Conservation (phyloP, 1,140 invertebrate species). For the Hirudo medicinalis region DNA sequence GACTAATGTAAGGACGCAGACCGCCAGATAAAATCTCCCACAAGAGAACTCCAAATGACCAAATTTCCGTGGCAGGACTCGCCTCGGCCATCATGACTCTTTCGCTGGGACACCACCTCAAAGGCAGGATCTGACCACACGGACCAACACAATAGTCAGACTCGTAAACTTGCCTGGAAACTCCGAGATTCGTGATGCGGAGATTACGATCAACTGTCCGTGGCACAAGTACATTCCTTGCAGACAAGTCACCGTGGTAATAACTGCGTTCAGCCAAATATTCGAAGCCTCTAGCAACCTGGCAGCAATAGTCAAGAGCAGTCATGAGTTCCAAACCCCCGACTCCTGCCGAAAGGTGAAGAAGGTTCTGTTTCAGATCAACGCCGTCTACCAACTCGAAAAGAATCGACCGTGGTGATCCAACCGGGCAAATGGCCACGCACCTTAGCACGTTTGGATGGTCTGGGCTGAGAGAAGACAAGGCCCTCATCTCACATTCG, state of each 20-base stretch:
- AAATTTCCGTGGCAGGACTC: not conserved
- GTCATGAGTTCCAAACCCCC: not conserved
- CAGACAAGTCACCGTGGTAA: slow-evolving; percentile 2
- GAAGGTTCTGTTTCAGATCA: not conserved
- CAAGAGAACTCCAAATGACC: slow-evolving; percentile 3
- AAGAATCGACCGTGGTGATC: slow-evolving; percentile 2
- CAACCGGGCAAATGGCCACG: not conserved
- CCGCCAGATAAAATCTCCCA: slow-evolving; percentile 3
- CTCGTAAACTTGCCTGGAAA: not conserved
- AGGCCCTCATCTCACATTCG: not conserved
- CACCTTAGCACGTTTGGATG: not conserved
- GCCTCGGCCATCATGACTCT: not conserved
- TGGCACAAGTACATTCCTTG: not conserved
- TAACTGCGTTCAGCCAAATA: slow-evolving; percentile 4
- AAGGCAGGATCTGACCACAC: not conserved
- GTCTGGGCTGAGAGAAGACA: not conserved
- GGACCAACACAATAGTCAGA: not conserved
- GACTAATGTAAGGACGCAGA: not conserved
- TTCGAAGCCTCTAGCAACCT: slow-evolving; percentile 4
- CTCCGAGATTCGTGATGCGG: slow-evolving; percentile 4
- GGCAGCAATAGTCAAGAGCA: slow-evolving; percentile 5
- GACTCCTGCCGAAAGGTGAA: not conserved
- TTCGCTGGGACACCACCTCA: slow-evolving; percentile 7
- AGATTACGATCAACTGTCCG: not conserved
- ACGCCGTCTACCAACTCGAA: not conserved